These are phyloP conservation scores for Plecturocebus donacophilus DNA, from an alignment of 2,113 vertebrate genomes.

Conservation along the genomic window DNA sequence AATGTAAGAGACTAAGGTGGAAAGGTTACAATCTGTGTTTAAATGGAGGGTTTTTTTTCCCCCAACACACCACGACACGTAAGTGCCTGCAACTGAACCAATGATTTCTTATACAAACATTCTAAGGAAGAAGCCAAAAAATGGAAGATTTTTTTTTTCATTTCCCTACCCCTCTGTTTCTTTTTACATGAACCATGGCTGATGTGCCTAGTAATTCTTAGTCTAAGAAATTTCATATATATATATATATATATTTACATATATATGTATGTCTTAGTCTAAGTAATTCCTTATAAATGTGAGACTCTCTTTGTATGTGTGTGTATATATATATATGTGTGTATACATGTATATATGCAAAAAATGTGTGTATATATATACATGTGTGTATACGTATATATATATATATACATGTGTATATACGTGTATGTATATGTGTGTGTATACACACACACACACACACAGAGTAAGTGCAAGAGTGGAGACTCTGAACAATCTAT, in stretches of 20 bases:
- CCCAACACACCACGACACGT: constrained; percentile 54
- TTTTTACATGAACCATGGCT: constrained; percentile 4
- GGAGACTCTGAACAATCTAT: not conserved
- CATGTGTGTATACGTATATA: not conserved
- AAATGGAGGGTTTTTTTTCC: constrained; percentile 75
- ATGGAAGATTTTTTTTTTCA: not conserved
- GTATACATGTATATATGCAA: not conserved
- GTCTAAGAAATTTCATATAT: constrained; percentile 32
- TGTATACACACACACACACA: not conserved
- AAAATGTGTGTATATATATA: too few relatives aligned
- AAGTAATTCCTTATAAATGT: not conserved
- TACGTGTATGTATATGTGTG: not conserved
- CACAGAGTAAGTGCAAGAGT: not conserved
- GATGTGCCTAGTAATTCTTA: not conserved
- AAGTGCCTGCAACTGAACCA: constrained; percentile 53
- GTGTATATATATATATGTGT: not conserved
- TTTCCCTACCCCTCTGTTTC: not conserved
- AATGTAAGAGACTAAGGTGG: constrained; percentile 83
- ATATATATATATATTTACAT: not conserved
- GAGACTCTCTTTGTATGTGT: not conserved
- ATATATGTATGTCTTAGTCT: not conserved
- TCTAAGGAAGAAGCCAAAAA: constrained; percentile 62
- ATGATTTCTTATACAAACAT: not conserved
- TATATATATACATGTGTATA: fast-evolving
- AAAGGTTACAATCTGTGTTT: constrained; percentile 87